phyloP scores from a whole-genome alignment of 1,140 invertebrate species.

The Notospermus geniculatus region DNA sequence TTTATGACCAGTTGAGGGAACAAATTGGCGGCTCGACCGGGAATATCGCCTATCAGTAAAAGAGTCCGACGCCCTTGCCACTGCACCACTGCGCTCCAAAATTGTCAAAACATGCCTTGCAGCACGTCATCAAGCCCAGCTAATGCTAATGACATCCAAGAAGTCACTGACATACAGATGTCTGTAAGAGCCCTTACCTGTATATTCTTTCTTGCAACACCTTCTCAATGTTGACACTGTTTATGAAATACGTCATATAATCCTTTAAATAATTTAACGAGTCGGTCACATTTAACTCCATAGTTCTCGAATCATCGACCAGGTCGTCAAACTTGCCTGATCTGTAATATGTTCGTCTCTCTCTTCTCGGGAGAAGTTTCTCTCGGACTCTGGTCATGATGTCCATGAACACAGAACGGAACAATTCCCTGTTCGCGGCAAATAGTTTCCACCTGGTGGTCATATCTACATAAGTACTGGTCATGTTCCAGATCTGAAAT shows the following conservation, averaged over 20 bases:
- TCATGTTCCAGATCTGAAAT: constrained; percentile 1
- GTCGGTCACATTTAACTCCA: neutral
- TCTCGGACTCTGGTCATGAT: neutral
- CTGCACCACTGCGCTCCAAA: too few species aligned
- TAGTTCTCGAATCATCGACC: neutral
- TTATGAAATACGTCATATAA: constrained; percentile 3
- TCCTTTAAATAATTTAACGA: neutral
- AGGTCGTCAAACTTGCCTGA: neutral
- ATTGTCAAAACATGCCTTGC: too few species aligned
- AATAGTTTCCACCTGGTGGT: neutral
- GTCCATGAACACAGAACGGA: neutral
- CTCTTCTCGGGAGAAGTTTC: neutral
- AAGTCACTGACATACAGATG: too few species aligned
- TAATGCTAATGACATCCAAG: too few species aligned
- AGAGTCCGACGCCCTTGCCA: too few species aligned
- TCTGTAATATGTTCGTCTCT: neutral
- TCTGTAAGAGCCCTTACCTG: too few species aligned
- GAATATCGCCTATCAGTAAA: too few species aligned
- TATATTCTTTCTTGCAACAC: too few species aligned
- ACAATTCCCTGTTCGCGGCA: neutral
- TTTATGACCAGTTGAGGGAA: too few species aligned
- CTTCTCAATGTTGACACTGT: constrained; percentile 4
- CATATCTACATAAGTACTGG: constrained; percentile 1
- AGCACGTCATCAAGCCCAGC: too few species aligned
- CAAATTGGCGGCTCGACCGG: too few species aligned